Percentiles rank a stretch among this genome's conserved stretches.
Evolutionary conservation across 2,797 vertebrate genomes (phyloP).

Genomic region (Alcedo quadribrachys): DNA sequence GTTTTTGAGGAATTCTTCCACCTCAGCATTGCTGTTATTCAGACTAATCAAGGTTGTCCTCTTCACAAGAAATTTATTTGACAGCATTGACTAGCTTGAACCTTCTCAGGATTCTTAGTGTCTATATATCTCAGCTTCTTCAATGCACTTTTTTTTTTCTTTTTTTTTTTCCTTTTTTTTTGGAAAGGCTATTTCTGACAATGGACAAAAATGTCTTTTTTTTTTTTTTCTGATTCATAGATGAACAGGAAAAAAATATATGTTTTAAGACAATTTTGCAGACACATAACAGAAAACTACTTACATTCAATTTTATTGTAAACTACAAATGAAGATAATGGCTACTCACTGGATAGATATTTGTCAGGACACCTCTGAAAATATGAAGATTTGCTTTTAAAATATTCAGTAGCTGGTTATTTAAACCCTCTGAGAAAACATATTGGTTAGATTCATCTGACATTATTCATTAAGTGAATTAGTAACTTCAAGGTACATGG

Average conservation of each 20-base stretch:
- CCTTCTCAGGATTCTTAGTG: background rate
- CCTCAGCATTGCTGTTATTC: constrained; percentile 6
- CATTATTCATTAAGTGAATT: background rate
- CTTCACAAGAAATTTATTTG: background rate
- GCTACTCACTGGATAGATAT: background rate
- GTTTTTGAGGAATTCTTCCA: constrained; percentile 16
- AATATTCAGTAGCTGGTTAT: background rate
- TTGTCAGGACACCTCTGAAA: background rate
- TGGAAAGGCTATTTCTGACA: background rate
- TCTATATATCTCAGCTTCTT: background rate
- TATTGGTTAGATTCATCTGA: background rate
- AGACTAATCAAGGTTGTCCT: background rate
- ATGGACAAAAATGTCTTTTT: background rate
- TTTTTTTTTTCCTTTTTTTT: background rate
- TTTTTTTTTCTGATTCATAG: background rate
- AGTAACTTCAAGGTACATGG: background rate
- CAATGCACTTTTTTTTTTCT: no score
- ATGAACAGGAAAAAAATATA: background rate
- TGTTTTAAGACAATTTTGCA: background rate
- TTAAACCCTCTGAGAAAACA: background rate
- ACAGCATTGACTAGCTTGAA: background rate
- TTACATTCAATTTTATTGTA: background rate
- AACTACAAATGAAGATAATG: background rate
- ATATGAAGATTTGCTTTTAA: background rate
- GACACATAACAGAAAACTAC: background rate